These are phyloP conservation scores for Corythoichthys intestinalis DNA, from an alignment of 2,113 vertebrate genomes.

Conservation along the genomic window DNA sequence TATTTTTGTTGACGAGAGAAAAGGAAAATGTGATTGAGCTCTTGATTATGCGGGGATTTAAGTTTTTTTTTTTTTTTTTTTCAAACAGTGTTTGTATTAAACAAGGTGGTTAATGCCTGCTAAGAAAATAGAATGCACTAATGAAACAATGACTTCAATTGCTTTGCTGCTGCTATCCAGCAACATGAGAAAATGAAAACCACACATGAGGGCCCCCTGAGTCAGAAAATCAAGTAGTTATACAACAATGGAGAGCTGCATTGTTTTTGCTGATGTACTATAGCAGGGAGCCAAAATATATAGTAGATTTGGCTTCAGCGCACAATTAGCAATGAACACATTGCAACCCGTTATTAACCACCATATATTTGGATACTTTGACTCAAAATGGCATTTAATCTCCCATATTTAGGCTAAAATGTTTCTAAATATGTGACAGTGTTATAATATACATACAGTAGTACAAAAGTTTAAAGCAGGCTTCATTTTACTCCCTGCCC, in stretches of 20 bases:
- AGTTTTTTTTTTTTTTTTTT: conserved; percentile 4
- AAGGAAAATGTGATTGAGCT: conserved; percentile 43
- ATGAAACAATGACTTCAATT: conserved; percentile 62
- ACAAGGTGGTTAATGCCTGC: conserved; percentile 27
- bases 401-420: neutral
- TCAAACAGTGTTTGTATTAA: conserved; percentile 8
- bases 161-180: conserved; percentile 41
- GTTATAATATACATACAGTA: too few relatives aligned
- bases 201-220: conserved; percentile 19
- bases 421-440: too few relatives aligned
- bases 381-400: neutral
- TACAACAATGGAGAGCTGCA: conserved; percentile 48
- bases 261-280: conserved; percentile 31
- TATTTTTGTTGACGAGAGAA: conserved; percentile 25
- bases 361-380: neutral
- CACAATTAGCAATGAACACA: neutral
- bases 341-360: neutral
- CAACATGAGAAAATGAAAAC: conserved; percentile 50
- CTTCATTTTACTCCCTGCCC: too few relatives aligned
- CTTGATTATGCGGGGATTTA: conserved; percentile 35
- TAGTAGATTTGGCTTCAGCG: conserved; percentile 32
- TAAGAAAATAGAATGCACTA: conserved; percentile 30
- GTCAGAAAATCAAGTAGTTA: conserved; percentile 45
- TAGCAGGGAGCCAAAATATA: conserved; percentile 34
- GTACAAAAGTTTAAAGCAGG: too few relatives aligned